These are phyloP conservation scores for Brachyrhaphis roseni DNA, from an alignment of 2,797 vertebrate species.

Conservation along the genomic window DNA sequence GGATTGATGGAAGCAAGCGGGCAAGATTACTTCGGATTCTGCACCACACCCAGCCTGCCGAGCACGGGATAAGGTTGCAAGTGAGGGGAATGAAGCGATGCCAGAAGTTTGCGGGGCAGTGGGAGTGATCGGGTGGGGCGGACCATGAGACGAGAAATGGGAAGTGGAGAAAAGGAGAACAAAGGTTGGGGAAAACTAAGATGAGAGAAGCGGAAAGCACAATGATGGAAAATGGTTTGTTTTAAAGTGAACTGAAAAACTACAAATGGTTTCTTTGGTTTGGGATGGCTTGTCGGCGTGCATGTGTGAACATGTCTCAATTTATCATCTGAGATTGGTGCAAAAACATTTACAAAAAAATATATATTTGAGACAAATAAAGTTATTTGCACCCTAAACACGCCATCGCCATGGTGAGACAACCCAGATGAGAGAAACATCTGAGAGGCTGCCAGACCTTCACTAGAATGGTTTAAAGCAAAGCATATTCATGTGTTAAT, in stretches of 20 bases:
- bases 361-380: neutral
- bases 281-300: neutral
- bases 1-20: constrained; percentile 76
- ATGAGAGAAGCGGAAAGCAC: constrained; percentile 6
- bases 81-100: constrained; percentile 73
- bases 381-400: neutral
- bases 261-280: neutral
- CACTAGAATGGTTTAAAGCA: neutral
- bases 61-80: constrained; percentile 74
- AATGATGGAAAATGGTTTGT: constrained; percentile 35
- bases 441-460: neutral
- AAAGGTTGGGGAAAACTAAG: constrained; percentile 22
- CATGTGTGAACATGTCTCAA: neutral
- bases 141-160: constrained; percentile 34
- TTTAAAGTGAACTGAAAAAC: constrained; percentile 37
- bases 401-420: neutral
- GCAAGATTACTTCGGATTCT: constrained; percentile 75
- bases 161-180: constrained; percentile 14
- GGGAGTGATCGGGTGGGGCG: constrained; percentile 12
- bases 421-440: neutral
- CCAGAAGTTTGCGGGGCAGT: constrained; percentile 49
- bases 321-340: neutral
- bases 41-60: constrained; percentile 61
- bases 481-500: neutral
- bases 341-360: neutral